Evolutionary conservation across 2,888 invertebrate species (phyloP).

Genomic region (Drosophila neutralis): DNA sequence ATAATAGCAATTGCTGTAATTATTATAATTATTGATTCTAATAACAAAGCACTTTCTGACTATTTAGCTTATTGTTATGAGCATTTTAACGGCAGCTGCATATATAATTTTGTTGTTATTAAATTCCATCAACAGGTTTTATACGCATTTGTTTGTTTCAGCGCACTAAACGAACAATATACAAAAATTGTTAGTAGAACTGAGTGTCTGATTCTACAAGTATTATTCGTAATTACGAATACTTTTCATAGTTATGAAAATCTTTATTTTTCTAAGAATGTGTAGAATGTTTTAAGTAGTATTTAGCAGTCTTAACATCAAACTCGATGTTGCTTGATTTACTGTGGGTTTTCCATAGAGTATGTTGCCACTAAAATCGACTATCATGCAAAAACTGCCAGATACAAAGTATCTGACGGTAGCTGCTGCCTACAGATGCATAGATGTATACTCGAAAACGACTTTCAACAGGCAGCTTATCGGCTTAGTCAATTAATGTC

Average conservation of each 20-base stretch:
- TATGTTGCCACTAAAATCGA: background rate
- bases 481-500: slow-evolving; percentile 73
- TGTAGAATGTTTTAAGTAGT: slow-evolving; percentile 3
- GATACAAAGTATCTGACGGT: slow-evolving; percentile 11
- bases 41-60: slow-evolving; percentile 33
- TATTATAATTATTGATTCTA: slow-evolving; percentile 56
- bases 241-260: background rate
- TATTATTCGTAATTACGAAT: background rate
- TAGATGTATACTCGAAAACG: slow-evolving; percentile 39
- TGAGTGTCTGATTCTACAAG: background rate
- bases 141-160: background rate
- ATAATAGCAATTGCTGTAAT: slow-evolving; percentile 50
- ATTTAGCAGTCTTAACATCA: background rate
- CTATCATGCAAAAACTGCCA: slow-evolving; percentile 19
- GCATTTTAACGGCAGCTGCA: slow-evolving; percentile 35
- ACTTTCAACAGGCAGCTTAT: slow-evolving; percentile 59
- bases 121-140: slow-evolving; percentile 24
- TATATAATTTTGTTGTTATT: background rate
- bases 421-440: slow-evolving; percentile 5
- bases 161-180: background rate
- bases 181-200: background rate
- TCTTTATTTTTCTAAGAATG: background rate
- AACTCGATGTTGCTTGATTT: background rate
- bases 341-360: slow-evolving; percentile 10
- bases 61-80: slow-evolving; percentile 31